Base-by-base conservation (phyloP, 2,797 vertebrate species). In the Enteromius thamalakanensis region DNA sequence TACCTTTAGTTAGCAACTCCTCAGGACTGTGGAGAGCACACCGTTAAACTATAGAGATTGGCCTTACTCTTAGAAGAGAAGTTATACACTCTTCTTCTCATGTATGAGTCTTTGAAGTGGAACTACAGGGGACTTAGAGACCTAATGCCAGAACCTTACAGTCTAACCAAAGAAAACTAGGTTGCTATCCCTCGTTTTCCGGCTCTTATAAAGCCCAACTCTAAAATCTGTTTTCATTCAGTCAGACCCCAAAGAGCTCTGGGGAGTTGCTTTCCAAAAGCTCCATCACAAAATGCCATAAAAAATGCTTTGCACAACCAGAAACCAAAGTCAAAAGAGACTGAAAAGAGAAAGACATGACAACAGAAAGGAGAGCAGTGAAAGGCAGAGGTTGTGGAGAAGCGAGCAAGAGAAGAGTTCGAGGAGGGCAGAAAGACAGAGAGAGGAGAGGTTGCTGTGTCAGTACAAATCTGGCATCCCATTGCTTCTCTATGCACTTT, bases 231-330 rank as follows among this genome's bases (percentile, higher is more conserved):
- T 72, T 86, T 79, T 79, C 55, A 26, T 74, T 71, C 60, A 74
- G 84, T 79, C 64, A 64, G 12, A 49, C 83, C 37, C 15, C 69
- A 42, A 37, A 77, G 71, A 60, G 42, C 40, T 62, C 47, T 79
- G 23, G 65, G 68, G 51, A 80, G 23, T 49, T 68, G 58, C 58
- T 53, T 72, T 84, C 65, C 47, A 82, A 82, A 83, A 47, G 74
- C 45, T 83, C 72, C 40, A 67, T 83, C 64, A 78, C 74, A 29
- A 32, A 78, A 64, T 8, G 64, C 37, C 78, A 42, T 58, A 83
- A 45, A 51, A 80, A 83, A 37, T 21, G 21, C 55, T 65, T 60
- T 51, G 37, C 65, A 55, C 78, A 75, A 45, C 51, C 60, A 58
- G 26, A 84, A 80, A 51, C 51, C 70, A 58, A 76, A 23, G 32